Evolutionary conservation across 2,797 vertebrate genomes (phyloP).

Genomic region (Sphenodon punctatus): DNA sequence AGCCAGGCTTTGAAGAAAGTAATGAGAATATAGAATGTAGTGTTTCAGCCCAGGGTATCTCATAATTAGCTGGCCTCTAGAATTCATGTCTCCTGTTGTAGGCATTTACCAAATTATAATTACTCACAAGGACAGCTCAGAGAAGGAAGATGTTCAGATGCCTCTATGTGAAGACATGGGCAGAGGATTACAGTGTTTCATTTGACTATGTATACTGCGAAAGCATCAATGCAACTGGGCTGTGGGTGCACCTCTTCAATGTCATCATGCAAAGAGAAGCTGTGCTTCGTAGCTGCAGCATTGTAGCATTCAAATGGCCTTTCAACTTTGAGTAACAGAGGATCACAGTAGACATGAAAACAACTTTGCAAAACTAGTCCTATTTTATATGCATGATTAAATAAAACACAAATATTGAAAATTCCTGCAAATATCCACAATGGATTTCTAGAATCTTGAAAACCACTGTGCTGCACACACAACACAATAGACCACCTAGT

Average conservation of each 20-base stretch:
- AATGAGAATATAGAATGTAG: too few species aligned
- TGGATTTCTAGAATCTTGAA: background rate
- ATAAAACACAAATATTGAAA: too few species aligned
- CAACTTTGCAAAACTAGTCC: too few species aligned
- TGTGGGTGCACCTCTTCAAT: background rate
- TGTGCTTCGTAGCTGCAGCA: background rate
- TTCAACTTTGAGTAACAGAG: background rate
- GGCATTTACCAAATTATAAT: background rate
- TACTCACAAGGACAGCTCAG: background rate
- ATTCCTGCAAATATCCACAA: too few species aligned
- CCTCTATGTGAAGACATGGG: background rate
- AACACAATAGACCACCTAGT: too few species aligned
- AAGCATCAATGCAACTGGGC: background rate
- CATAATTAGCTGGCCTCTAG: too few species aligned
- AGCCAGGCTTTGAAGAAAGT: too few species aligned
- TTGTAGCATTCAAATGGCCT: background rate
- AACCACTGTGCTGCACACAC: background rate
- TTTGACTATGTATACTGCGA: background rate
- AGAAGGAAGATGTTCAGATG: background rate
- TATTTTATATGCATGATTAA: too few species aligned
- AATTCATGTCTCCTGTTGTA: too few species aligned
- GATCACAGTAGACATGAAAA: background rate
- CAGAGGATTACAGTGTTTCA: background rate
- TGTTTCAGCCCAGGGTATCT: too few species aligned
- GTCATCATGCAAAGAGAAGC: background rate